Conservation (phyloP, 1,140 invertebrate genomes). For the Camponotus floridanus region DNA sequence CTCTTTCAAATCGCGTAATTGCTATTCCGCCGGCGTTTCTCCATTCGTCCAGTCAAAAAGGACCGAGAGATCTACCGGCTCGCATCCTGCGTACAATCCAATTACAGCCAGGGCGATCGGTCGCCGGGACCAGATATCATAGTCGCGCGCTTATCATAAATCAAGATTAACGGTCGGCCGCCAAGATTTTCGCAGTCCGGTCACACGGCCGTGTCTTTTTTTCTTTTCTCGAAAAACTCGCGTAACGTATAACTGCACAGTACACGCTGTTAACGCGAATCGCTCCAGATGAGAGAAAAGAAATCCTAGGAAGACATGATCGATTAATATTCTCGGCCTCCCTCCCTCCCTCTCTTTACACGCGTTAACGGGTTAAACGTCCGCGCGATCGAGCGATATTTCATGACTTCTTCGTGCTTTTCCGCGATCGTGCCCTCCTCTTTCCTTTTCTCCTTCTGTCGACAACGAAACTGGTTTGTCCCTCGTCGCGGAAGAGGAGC, state of each 20-base stretch:
- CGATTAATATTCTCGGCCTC: slow-evolving; percentile 7
- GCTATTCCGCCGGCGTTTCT: slow-evolving; percentile 32
- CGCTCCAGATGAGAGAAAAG: neutral
- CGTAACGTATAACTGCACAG: slow-evolving; percentile 21
- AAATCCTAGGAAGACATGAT: slow-evolving; percentile 18
- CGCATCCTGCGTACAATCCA: slow-evolving; percentile 62
- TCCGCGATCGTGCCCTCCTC: slow-evolving; percentile 40
- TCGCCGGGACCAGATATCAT: slow-evolving; percentile 50
- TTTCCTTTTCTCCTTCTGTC: neutral
- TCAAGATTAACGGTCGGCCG: slow-evolving; percentile 62
- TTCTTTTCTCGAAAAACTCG: slow-evolving; percentile 28
- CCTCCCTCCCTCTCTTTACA: no score
- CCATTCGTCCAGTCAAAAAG: slow-evolving; percentile 25
- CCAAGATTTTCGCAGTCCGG: slow-evolving; percentile 59
- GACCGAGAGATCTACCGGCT: slow-evolving; percentile 13
- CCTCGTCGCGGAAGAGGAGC: slow-evolving; percentile 50
- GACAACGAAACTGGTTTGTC: slow-evolving; percentile 57
- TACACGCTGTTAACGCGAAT: neutral
- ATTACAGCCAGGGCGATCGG: slow-evolving; percentile 55
- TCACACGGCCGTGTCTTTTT: slow-evolving; percentile 35
- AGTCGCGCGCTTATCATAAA: slow-evolving; percentile 59
- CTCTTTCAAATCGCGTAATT: slow-evolving; percentile 38
- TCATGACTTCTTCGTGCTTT: slow-evolving; percentile 55
- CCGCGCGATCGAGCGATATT: slow-evolving; percentile 40
- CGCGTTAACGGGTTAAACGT: slow-evolving; percentile 55